phyloP scores from a whole-genome alignment of 2,888 invertebrate species.

The Norana najaformis region DNA sequence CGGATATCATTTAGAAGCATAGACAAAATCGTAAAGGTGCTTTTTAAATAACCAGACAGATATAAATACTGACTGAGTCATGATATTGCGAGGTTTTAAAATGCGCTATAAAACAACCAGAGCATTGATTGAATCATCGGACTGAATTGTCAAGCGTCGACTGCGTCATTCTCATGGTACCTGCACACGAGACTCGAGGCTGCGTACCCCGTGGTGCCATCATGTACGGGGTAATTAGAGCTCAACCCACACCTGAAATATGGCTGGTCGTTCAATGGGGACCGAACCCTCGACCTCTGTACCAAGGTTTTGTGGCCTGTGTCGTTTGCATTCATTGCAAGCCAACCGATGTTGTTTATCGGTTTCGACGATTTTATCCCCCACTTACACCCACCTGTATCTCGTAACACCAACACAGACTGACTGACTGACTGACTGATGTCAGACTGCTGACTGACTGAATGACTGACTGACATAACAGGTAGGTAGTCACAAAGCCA shows the following conservation, averaged over 20 bases:
- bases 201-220: neutral
- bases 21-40: too few relatives aligned
- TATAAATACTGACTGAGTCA: too few relatives aligned
- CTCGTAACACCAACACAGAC: neutral
- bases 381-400: neutral
- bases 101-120: neutral
- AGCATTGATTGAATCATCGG: neutral
- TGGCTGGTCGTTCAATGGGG: neutral
- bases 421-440: too few relatives aligned
- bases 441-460: too few relatives aligned
- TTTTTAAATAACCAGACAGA: too few relatives aligned
- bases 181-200: neutral
- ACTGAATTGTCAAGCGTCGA: neutral
- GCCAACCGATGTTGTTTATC: neutral
- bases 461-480: too few relatives aligned
- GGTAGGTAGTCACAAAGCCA: too few relatives aligned
- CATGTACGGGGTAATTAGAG: neutral
- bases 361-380: neutral
- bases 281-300: neutral
- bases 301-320: neutral
- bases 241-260: neutral
- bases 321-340: slow-evolving; percentile 5
- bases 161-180: neutral
- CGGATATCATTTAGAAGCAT: too few relatives aligned
- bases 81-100: too few relatives aligned